Percentiles rank a stretch among this genome's conserved stretches.
Evolutionary conservation across 2,888 invertebrate genomes (phyloP).

Genomic region (Orgyia antiqua): DNA sequence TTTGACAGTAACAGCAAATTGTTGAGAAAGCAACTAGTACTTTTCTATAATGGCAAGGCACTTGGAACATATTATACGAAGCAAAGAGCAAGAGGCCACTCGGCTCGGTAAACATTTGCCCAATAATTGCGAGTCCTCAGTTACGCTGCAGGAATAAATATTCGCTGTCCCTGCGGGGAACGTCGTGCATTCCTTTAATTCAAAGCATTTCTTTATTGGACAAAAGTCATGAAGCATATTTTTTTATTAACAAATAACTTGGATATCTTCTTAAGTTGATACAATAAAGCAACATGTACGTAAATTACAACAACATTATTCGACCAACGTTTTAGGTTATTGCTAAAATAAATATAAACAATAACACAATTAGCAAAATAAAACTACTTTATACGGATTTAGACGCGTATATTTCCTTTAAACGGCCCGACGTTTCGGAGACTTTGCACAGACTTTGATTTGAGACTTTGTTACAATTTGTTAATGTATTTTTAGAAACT

Average conservation of each 20-base stretch:
- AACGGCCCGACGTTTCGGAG: too few species aligned
- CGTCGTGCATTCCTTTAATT: slow-evolving; percentile 54
- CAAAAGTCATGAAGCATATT: slow-evolving; percentile 56
- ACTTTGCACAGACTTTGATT: too few species aligned
- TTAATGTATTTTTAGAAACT: too few species aligned
- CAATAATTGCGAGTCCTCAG: slow-evolving; percentile 71
- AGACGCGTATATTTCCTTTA: too few species aligned
- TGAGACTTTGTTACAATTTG: too few species aligned
- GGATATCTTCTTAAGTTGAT: slow-evolving; percentile 18
- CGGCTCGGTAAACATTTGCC: slow-evolving; percentile 67
- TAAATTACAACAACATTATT: too few species aligned
- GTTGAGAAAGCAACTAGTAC: slow-evolving; percentile 57
- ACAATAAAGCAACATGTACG: too few species aligned
- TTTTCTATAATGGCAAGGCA: slow-evolving; percentile 53
- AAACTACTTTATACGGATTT: too few species aligned
- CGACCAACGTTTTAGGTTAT: too few species aligned
- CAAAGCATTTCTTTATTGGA: slow-evolving; percentile 67
- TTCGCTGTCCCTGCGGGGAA: slow-evolving; percentile 49
- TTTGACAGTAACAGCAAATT: slow-evolving; percentile 36
- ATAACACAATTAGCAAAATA: too few species aligned
- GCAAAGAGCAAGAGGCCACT: slow-evolving; percentile 54
- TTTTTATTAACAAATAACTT: slow-evolving; percentile 62
- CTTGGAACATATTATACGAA: slow-evolving; percentile 59
- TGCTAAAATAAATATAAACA: too few species aligned
- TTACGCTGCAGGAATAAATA: slow-evolving; percentile 67